A percentile compares a stretch with the other conserved stretches of the same genome.
These are phyloP conservation scores for Philopedon plagiatum DNA, from an alignment of 2,888 invertebrate genomes.

Conservation along the genomic window DNA sequence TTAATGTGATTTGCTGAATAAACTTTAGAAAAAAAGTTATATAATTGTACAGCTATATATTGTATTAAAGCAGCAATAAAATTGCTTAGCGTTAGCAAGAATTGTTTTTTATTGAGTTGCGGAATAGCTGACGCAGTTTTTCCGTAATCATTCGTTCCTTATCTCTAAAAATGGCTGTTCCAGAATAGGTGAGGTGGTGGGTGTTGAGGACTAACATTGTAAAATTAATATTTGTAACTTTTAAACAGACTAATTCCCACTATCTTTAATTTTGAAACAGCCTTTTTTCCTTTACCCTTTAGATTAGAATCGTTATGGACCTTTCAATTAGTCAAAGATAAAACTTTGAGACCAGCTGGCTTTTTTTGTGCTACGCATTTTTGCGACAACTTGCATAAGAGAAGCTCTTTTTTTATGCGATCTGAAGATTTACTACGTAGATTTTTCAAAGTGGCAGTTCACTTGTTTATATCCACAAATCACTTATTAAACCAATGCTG, in stretches of 20 bases:
- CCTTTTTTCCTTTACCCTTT: conserved; percentile 58
- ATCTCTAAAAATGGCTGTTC: conserved; percentile 69
- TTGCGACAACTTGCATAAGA: no score
- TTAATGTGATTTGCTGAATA: conserved; percentile 60
- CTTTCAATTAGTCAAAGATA: no score
- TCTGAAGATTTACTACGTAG: no score
- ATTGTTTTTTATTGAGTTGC: conserved; percentile 54
- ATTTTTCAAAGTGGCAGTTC: no score
- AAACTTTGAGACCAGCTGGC: no score
- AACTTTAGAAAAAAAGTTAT: conserved; percentile 55
- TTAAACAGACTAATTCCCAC: conserved; percentile 57
- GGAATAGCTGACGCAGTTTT: not conserved
- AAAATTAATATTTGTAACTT: conserved; percentile 44
- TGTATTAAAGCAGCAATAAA: conserved; percentile 67
- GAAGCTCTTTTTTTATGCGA: no score
- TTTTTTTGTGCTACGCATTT: no score
- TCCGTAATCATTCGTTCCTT: conserved; percentile 40
- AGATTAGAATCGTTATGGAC: not conserved
- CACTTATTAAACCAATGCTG: no score
- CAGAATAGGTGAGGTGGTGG: conserved; percentile 65
- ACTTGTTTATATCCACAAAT: no score
- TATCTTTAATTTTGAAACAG: conserved; percentile 63
- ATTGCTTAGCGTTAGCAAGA: conserved; percentile 65
- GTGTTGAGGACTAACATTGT: conserved; percentile 50
- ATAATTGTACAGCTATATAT: conserved; percentile 60